These are phyloP conservation scores for Macrosiphum euphorbiae DNA, from an alignment of 2,888 invertebrate genomes.

Conservation along the genomic window DNA sequence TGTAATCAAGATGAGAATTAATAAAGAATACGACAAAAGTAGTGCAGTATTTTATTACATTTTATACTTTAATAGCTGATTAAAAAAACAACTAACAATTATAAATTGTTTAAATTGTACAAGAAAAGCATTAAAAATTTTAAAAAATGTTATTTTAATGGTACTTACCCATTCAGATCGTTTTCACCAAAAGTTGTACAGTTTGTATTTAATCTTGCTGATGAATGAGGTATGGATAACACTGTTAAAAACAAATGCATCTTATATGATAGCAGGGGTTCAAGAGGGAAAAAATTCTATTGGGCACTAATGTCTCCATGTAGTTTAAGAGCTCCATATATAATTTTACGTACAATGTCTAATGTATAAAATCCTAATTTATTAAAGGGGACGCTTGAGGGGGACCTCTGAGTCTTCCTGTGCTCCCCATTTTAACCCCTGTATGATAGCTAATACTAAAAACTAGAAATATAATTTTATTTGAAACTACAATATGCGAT, in stretches of 20 bases:
- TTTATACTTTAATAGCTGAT: not conserved
- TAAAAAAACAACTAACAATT: not conserved
- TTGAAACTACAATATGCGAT: not conserved
- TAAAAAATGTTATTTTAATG: conserved; percentile 23
- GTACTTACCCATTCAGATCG: conserved; percentile 23
- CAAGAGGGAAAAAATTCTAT: not conserved
- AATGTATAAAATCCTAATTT: no score
- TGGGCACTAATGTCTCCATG: no score
- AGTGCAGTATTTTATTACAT: not conserved
- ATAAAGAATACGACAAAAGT: not conserved
- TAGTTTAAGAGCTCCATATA: no score
- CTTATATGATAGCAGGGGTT: not conserved
- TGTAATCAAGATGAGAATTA: not conserved
- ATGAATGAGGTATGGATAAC: not conserved
- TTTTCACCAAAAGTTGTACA: conserved; percentile 40
- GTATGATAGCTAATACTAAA: conserved; percentile 36
- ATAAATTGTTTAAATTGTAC: conserved; percentile 35
- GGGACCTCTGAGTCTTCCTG: no score
- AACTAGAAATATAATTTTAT: not conserved
- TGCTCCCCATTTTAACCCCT: no score
- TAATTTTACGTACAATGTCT: no score
- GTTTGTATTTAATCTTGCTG: conserved; percentile 37
- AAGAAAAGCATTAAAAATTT: conserved; percentile 12
- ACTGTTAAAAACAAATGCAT: conserved; percentile 34
- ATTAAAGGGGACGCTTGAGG: no score